Base-by-base conservation (phyloP, 2,113 vertebrate species). In the Brachyistius frenatus region DNA sequence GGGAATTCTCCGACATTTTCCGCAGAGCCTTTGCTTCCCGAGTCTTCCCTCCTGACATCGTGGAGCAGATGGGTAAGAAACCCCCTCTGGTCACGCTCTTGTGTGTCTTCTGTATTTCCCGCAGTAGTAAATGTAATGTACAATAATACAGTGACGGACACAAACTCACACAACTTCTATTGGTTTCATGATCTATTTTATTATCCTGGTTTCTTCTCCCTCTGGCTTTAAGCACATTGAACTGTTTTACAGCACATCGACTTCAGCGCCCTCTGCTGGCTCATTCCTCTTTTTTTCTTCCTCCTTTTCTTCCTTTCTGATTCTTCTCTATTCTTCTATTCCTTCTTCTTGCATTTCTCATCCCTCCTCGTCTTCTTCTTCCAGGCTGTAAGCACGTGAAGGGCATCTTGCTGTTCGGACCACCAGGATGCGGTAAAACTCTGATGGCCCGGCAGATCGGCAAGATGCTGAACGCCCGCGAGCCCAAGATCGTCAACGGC, bases 301-400 rank as follows among this genome's bases (percentile, higher is more conserved):
- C n/a, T n/a, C 39, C 14, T 52, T 49, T 4, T 9, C 5, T 10
- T 63, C 3, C 14, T 50, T 36, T 32, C 6, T 68, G 0, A 14
- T 3, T 37, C 9, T 53, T 56, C 5, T 37, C 11, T 13, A 23
- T 4, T 47, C 16, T 32, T 49, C 11, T 53, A 23, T 11, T 9
- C 7, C 7, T 74, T 0, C 41, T 13, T 13, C 41, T 13, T 16
- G 1, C 3, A 9, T 62, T 39, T 33, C 2, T 37, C 9, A 16
- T 65, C 3, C 5, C 16, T 53, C 8, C 2, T 30, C 7, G 2
- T 15, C 0, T 36, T 52, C 46, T 57, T 49, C 14, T 31, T 81
- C 13, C 81, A 99, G 98, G 98, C 39, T 99, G 98, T 91, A 99
- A 99, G 70, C 98, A 99, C 16, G 98, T 99, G 73, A 99, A 99